phyloP scores from a whole-genome alignment of 92 coral and sea anemone species.

The Palythoa heliodiscus region DNA sequence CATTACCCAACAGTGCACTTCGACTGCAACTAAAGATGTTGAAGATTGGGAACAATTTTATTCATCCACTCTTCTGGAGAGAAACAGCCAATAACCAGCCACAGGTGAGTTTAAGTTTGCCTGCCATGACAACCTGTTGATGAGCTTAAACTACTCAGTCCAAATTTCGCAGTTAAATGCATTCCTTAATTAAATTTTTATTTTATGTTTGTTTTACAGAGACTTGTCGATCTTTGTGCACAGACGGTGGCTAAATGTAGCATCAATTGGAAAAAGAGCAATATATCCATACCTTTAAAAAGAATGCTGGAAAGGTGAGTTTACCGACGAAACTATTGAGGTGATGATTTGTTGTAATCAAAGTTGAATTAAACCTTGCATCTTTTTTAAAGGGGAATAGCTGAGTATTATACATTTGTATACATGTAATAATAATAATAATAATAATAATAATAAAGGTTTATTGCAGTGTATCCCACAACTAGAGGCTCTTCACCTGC shows the following conservation, averaged over 20 bases:
- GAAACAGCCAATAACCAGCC: constrained; percentile 91
- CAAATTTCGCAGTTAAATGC: no score
- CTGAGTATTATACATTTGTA: no score
- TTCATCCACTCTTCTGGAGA: constrained; percentile 92
- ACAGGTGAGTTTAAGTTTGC: constrained; percentile 58
- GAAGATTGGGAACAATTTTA: constrained; percentile 77
- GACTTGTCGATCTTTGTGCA: constrained; percentile 74
- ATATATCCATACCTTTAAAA: constrained; percentile 57
- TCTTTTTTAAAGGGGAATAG: no score
- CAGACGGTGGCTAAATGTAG: constrained; percentile 52
- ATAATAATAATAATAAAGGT: no score
- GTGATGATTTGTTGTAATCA: no score
- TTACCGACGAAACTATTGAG: no score
- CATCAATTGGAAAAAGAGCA: constrained; percentile 45
- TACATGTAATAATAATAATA: no score
- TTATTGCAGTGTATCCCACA: no score
- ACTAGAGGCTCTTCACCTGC: no score
- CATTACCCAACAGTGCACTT: constrained; percentile 76
- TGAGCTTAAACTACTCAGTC: no score
- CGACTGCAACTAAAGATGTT: constrained; percentile 68
- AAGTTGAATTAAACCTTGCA: no score
- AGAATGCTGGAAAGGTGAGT: constrained; percentile 65
- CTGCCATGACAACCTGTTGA: neutral
- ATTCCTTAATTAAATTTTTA: no score
- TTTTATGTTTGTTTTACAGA: constrained; percentile 38